phyloP scores from a whole-genome alignment of 2,113 vertebrate species.

The Lycaon pictus region DNA sequence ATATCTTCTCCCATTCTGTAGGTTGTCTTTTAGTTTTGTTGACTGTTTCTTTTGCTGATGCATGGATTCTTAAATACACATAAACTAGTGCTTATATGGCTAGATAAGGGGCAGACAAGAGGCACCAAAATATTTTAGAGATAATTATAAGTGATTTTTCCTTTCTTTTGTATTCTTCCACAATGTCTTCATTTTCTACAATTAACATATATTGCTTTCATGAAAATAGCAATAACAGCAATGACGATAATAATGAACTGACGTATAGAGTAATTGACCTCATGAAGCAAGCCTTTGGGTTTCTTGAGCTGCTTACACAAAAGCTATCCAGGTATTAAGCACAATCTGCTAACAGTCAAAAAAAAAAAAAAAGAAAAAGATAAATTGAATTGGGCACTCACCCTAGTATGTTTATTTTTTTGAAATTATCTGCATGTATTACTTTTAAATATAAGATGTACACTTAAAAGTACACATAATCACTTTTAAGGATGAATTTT shows the following conservation, averaged over 20 bases:
- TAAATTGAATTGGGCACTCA: not conserved
- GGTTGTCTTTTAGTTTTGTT: too few relatives aligned
- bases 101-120: not conserved
- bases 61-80: not conserved
- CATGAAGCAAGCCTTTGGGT: not conserved
- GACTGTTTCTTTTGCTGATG: too few relatives aligned
- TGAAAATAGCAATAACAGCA: not conserved
- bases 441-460: not conserved
- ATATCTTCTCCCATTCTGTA: too few relatives aligned
- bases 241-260: not conserved
- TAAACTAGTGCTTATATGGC: not conserved
- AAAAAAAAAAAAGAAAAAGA: not conserved
- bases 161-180: not conserved
- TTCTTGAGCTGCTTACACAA: not conserved
- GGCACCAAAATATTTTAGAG: not conserved
- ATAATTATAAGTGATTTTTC: not conserved
- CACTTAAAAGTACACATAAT: not conserved
- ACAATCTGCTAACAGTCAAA: not conserved
- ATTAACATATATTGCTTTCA: not conserved
- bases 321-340: not conserved
- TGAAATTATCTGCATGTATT: not conserved
- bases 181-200: not conserved
- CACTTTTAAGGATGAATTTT: not conserved
- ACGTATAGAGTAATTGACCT: not conserved
- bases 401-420: not conserved